Evolutionary conservation across 2,113 vertebrate species (phyloP).

Genomic region (Tapirus terrestris): DNA sequence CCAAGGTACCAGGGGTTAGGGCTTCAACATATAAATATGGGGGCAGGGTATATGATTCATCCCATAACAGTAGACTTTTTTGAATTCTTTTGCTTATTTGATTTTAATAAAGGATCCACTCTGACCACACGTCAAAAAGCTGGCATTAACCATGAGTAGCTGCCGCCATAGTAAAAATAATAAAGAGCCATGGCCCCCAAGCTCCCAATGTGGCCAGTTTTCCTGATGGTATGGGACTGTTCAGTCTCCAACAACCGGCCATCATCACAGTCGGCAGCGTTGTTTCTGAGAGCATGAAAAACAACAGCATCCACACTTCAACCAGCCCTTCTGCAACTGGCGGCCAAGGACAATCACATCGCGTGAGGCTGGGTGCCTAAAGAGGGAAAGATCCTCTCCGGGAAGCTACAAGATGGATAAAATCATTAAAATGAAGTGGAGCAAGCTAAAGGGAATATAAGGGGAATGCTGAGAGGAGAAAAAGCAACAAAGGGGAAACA

Average conservation of each 20-base stretch:
- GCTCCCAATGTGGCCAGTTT: accelerated
- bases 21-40: too few species aligned
- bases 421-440: not conserved
- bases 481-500: not conserved
- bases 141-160: too few species aligned
- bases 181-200: accelerated
- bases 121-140: not conserved
- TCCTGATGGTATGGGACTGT: not conserved
- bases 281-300: too few species aligned
- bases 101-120: too few species aligned
- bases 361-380: not conserved
- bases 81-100: not conserved
- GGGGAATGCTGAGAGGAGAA: not conserved
- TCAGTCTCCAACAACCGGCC: accelerated
- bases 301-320: accelerated
- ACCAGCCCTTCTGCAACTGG: too few species aligned
- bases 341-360: not conserved
- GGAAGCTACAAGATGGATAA: not conserved
- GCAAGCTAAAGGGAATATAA: not conserved
- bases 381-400: not conserved
- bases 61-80: too few species aligned
- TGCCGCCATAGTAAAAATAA: too few species aligned
- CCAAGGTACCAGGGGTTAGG: accelerated
- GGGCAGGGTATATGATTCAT: not conserved
- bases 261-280: accelerated